Base-by-base conservation (phyloP, 2,888 invertebrate species). In the Drosophila robusta region DNA sequence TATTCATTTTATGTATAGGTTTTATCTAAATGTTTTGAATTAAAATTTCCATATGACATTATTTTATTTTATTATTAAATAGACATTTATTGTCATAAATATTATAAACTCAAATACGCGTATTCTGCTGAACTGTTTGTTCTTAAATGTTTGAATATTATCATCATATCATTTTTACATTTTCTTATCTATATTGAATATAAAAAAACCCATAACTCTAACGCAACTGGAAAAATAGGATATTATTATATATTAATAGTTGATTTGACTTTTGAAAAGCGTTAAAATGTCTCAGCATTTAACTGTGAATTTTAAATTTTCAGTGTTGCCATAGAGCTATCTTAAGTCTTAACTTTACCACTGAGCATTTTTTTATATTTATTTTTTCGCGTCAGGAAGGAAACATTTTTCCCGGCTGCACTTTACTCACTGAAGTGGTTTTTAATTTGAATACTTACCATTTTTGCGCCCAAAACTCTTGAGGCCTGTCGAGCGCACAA, bases 391-490 rank as follows among this genome's bases (percentile, higher is more conserved):
- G 64, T 29, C 67, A 67, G 81, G 75, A 80, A 83, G 75, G 73
- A 87, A 88, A 75, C 65, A 84, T 80, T 84, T 83, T 67, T 66
- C 50, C 65, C 36, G 61, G 46, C 60, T 80, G 68, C 81, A 63
- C 62, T 68, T 75, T 52, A 57, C 65, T 55, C 49, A 64, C 71
- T 78, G 47, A 76, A 87, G 87, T 87, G 73, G 78, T 78, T 87
- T 87, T 87, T 89, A 87, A 89, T 89, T 89, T 84, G 85, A 84
- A 84, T 84, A 87, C 85, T 89, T 89, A 69, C 58, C 70, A 70
- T 68, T 38, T 56, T 64, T 46, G 39, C 62, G 49, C 49, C 70
- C 52, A 50, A 66, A 66, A 52, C 71, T 75, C 58, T 70, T 64
- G 41, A 75, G 63, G 29, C 22, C 46, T 61, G 50, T 41, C 18